Base-by-base conservation (phyloP, 2,113 vertebrate genomes). In the Upupa epops region DNA sequence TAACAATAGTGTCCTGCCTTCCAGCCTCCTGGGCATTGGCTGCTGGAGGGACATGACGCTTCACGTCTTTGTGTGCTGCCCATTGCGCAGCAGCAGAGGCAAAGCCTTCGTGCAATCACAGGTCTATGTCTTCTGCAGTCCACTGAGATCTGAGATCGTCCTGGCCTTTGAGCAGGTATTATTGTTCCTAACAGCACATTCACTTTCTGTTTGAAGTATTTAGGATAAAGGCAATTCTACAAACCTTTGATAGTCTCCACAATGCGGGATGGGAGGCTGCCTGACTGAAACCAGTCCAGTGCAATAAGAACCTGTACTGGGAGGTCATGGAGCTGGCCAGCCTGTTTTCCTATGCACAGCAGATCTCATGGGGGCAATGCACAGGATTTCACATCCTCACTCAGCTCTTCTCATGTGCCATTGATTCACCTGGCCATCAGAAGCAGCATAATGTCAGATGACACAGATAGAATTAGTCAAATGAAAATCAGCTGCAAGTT, bases 271-370 rank as follows among this genome's bases (percentile, higher is more conserved):
- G 36, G 13, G 48, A 83, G 28, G 8, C 18, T 22, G 14, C n/a
- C 54, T n/a, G 46, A 7, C 42, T 32, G 29, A 54, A 56, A 24
- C 82, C 55, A 5, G 6, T 48, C 45, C 13, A 2, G 10, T 2
- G 0, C 17, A 0, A 0, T 8, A n/a, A 55, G 36, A 20, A 69
- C 12, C 29, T 34, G 55, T 8, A 8, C 36, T 20, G 28, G 42
- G 52, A 65, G 70, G 31, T 13, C 74, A 32, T 24, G 46, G 64
- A 8, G 21, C 49, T 58, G n/a, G 6, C 11, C 20, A 42, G 16
- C 3, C 20, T 36, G 2, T 56, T 48, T n/a, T 25, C 42, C 51
- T 16, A 1, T 9, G 13, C 24, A 58, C 40, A 54, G 54, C 32
- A 83, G 26, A 48, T 13, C 37, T 52, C 48, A 22, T 1, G 0